Percentiles rank a stretch among this genome's conserved stretches.
phyloP scores from a whole-genome alignment of 1,140 invertebrate genomes.

The Camponotus vicinus region DNA sequence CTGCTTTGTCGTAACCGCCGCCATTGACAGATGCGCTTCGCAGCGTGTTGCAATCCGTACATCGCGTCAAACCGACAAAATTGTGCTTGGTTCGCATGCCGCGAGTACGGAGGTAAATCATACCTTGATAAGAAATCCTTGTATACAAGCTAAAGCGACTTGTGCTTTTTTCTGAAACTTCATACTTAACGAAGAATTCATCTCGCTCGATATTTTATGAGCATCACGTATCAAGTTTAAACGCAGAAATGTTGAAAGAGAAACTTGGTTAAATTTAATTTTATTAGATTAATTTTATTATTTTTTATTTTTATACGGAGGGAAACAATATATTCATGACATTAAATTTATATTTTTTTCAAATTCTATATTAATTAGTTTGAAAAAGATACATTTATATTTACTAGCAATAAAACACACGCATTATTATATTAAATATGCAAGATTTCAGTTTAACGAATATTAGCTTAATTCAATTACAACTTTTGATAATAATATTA shows the following conservation, averaged over 20 bases:
- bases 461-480: too few relatives aligned
- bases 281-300: conserved; percentile 1
- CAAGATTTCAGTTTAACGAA: too few relatives aligned
- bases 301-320: not conserved
- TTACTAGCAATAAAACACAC: not conserved
- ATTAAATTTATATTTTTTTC: conserved; percentile 12
- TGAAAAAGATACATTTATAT: not conserved
- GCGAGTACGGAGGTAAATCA: conserved; percentile 10
- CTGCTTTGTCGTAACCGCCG: conserved; percentile 59
- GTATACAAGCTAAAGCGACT: not conserved
- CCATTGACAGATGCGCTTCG: conserved; percentile 11
- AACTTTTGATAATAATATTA: too few relatives aligned
- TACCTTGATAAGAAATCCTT: conserved; percentile 31
- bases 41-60: conserved; percentile 55
- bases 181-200: not conserved
- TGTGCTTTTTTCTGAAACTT: not conserved
- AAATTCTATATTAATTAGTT: not conserved
- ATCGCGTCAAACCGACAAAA: conserved; percentile 57
- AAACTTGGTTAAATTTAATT: not conserved
- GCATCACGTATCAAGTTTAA: conserved; percentile 15
- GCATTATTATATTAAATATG: not conserved
- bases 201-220: not conserved
- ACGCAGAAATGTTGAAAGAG: not conserved
- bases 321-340: not conserved
- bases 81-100: conserved; percentile 2